Percentiles rank a stretch among this genome's conserved stretches.
Conservation (phyloP, 2,797 vertebrate genomes). For the Enteromius anoplus region DNA sequence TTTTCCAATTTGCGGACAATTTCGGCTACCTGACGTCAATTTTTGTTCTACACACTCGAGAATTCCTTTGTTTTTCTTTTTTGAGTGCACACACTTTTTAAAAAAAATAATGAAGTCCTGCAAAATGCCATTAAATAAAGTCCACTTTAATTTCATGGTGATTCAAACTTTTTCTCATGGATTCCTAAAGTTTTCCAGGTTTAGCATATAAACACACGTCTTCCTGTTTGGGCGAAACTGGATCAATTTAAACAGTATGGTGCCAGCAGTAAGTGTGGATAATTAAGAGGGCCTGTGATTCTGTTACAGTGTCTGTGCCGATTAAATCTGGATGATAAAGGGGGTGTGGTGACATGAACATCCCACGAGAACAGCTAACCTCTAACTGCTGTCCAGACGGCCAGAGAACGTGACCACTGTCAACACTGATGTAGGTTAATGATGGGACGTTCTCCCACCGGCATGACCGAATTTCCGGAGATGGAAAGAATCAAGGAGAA, state of each 20-base stretch:
- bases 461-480: background rate
- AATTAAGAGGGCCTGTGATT: background rate
- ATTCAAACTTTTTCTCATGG: background rate
- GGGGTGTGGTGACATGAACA: slow-evolving; percentile 23
- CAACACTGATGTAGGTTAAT: slow-evolving; percentile 16
- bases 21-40: background rate
- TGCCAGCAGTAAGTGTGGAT: background rate
- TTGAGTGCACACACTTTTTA: no score
- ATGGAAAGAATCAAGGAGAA: background rate
- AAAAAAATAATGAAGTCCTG: background rate
- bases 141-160: background rate
- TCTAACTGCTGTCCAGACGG: background rate
- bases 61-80: background rate
- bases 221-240: slow-evolving; percentile 7
- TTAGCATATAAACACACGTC: background rate
- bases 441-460: slow-evolving; percentile 31
- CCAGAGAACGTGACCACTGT: background rate
- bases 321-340: slow-evolving; percentile 44
- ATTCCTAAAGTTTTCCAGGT: background rate
- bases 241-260: background rate
- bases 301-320: background rate
- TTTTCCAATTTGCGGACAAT: background rate
- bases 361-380: slow-evolving; percentile 10
- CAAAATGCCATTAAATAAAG: background rate
- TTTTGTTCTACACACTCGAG: background rate